A percentile compares a stretch with the other conserved stretches of the same genome.
These are phyloP conservation scores for Arctopsyche grandis DNA, from an alignment of 1,140 invertebrate species.

Conservation along the genomic window DNA sequence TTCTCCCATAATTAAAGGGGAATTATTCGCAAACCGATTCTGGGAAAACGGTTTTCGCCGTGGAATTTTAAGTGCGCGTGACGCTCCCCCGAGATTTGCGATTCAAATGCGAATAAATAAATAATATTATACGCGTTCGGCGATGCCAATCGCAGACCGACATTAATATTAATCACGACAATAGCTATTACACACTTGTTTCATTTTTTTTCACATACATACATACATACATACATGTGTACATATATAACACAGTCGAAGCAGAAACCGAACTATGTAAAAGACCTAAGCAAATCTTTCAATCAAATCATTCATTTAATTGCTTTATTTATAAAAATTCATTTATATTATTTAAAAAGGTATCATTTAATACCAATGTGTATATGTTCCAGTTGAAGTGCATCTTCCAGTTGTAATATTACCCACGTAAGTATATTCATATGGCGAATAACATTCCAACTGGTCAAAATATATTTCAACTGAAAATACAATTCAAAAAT, in stretches of 20 bases:
- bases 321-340: no score
- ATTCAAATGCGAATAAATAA: constrained; percentile 38
- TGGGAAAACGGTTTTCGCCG: constrained; percentile 10
- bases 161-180: constrained; percentile 22
- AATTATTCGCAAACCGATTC: constrained; percentile 30
- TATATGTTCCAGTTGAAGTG: no score
- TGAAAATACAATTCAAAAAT: no score
- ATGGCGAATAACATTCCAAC: no score
- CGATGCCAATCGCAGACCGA: not conserved
- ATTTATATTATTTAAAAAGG: no score
- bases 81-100: constrained; percentile 21
- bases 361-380: no score
- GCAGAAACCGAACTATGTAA: no score
- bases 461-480: no score
- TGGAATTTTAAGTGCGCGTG: constrained; percentile 25
- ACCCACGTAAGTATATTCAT: no score
- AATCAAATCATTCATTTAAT: no score
- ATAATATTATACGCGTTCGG: constrained; percentile 21
- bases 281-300: no score
- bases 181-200: not conserved
- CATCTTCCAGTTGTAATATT: no score
- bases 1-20: constrained; percentile 25
- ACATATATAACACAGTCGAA: not conserved
- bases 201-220: not conserved
- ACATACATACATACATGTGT: not conserved